Conservation (phyloP, 2,888 invertebrate genomes). For the Athalia rosae region DNA sequence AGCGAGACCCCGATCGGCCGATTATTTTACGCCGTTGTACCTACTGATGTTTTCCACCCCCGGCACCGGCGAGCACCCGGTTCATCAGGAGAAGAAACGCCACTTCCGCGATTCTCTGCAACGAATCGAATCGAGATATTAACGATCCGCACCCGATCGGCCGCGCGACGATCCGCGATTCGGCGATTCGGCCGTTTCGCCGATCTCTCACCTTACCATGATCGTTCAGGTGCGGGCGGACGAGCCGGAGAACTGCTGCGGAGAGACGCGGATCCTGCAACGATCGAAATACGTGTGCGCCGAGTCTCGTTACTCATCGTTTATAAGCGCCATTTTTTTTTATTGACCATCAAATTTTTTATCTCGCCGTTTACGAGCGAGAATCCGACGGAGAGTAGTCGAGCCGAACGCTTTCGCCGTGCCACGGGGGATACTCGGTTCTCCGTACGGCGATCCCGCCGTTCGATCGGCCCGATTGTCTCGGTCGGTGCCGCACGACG, state of each 20-base stretch:
- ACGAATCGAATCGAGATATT: constrained; percentile 37
- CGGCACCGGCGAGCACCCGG: constrained; percentile 51
- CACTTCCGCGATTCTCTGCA: constrained; percentile 54
- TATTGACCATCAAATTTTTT: constrained; percentile 43
- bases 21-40: constrained; percentile 49
- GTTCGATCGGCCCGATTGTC: constrained; percentile 17
- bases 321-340: constrained; percentile 58
- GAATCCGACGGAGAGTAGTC: constrained; percentile 52
- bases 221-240: background rate
- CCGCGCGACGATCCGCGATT: background rate
- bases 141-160: background rate
- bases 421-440: background rate
- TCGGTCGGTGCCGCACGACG: background rate
- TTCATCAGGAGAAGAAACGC: constrained; percentile 54
- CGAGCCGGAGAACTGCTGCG: background rate
- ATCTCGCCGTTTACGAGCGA: constrained; percentile 47
- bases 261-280: background rate
- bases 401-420: constrained; percentile 59
- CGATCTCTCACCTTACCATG: constrained; percentile 12
- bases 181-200: background rate
- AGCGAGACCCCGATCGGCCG: no score
- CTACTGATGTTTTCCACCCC: constrained; percentile 61
- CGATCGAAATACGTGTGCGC: constrained; percentile 49
- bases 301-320: constrained; percentile 47
- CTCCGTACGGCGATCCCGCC: background rate